A percentile compares a stretch with the other conserved stretches of the same genome.
phyloP scores from a whole-genome alignment of 2,888 invertebrate genomes.

The Aricia artaxerxes region DNA sequence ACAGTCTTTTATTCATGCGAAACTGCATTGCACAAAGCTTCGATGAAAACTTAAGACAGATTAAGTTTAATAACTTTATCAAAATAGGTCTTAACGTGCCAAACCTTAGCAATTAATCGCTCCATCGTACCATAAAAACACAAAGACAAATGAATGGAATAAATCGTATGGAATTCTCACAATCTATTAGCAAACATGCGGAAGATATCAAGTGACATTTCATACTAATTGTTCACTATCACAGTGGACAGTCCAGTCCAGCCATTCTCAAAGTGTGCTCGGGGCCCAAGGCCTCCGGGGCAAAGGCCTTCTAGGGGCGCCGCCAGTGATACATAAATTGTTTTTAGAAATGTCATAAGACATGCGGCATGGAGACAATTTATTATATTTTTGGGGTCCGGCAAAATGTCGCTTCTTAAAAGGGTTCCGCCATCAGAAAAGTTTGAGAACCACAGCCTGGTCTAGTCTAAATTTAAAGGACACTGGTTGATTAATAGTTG shows the following conservation, averaged over 20 bases:
- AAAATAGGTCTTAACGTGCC: background rate
- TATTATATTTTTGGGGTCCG: too few relatives aligned
- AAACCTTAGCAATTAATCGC: background rate
- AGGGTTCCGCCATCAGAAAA: too few relatives aligned
- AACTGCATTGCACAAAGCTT: too few relatives aligned
- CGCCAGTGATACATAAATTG: too few relatives aligned
- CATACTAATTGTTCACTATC: background rate
- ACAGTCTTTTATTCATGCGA: too few relatives aligned
- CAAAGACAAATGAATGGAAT: slow-evolving; percentile 14
- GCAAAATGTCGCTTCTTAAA: too few relatives aligned
- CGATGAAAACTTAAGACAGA: too few relatives aligned
- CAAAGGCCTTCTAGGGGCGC: too few relatives aligned
- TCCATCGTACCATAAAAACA: background rate
- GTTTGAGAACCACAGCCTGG: background rate
- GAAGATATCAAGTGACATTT: slow-evolving; percentile 22
- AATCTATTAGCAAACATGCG: slow-evolving; percentile 6
- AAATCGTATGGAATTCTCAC: slow-evolving; percentile 23
- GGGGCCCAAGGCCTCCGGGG: too few relatives aligned
- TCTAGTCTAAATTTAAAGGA: background rate
- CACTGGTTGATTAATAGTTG: background rate
- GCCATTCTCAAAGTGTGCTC: too few relatives aligned
- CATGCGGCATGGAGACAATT: too few relatives aligned
- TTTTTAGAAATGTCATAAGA: too few relatives aligned
- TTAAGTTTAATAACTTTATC: background rate
- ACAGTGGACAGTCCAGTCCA: background rate